Evolutionary conservation across 2,113 vertebrate species (phyloP), one percentile per base, ranked within the genome.

Genomic region (Desmodus rotundus): DNA sequence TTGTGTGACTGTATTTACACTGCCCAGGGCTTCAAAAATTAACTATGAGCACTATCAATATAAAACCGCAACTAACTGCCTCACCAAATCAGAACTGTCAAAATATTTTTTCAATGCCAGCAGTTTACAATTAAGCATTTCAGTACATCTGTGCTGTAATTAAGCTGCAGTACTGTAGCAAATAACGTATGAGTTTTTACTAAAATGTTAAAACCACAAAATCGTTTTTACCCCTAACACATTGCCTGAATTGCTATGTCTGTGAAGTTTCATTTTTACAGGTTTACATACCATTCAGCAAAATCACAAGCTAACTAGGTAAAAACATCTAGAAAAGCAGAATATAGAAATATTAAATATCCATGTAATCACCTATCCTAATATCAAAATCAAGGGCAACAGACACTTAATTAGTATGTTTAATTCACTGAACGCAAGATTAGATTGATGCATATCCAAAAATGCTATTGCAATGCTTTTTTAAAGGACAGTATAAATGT

Each of bases 321-420:
- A 98, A 98, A 98, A 98, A 98, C 95, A 95, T 97, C 98, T 98
- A 98, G 96, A 98, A 97, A 98, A 98, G 98, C 98, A 98, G 98
- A 98, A 98, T 98, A 97, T 93, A 98, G 97, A 98, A 98, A 98
- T 97, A 97, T 85, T 98, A 97, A 98, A 98, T 97, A 97, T 96
- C 97, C 95, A 88, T 28, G 97, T 97, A 97, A 98, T 97, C 94
- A 97, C 97, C 97, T 98, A 96, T 87, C 97, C 98, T 98, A 97
- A 95, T 98, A 98, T 98, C 98, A 98, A 98, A 98, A 98, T 88
- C 93, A 98, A 98, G 96, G 94, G 98, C 97, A 98, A 97, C 97
- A 98, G 96, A 98, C 70, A 97, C 97, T 98, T 98, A 98, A 98
- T 98, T 98, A 98, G 97, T 97, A 98, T 67, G 96, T 98, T 98